Evolutionary conservation across 2,888 invertebrate species (phyloP).

Genomic region (Blomia tropicalis): DNA sequence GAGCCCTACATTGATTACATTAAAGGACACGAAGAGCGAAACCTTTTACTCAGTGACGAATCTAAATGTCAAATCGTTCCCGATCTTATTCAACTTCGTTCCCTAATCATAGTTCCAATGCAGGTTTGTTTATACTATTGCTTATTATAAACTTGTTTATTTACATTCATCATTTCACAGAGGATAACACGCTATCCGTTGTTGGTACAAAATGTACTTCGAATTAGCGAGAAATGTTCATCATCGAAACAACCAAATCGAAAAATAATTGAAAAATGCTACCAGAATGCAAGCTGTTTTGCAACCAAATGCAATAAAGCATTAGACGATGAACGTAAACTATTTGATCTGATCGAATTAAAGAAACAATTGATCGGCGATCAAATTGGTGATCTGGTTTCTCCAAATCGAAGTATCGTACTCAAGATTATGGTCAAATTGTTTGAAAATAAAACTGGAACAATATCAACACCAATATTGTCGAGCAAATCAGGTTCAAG

Average conservation of each 20-base stretch:
- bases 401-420: background rate
- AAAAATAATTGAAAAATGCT: background rate
- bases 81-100: background rate
- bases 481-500: background rate
- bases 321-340: background rate
- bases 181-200: background rate
- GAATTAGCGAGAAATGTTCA: background rate
- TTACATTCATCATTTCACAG: background rate
- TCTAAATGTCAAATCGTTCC: background rate
- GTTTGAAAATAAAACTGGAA: background rate
- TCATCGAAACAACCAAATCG: background rate
- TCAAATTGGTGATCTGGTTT: background rate
- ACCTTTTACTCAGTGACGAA: background rate
- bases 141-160: background rate
- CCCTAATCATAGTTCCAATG: constrained; percentile 1
- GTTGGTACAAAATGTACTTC: background rate
- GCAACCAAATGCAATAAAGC: constrained; percentile 9
- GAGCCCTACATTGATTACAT: constrained; percentile 7
- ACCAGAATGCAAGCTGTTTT: background rate
- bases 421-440: background rate
- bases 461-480: background rate
- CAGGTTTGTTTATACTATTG: background rate
- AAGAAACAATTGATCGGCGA: constrained; percentile 2
- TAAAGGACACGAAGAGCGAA: constrained; percentile 5
- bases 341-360: background rate